Conservation (phyloP, 2,797 vertebrate genomes). For the Uromys caudimaculatus region DNA sequence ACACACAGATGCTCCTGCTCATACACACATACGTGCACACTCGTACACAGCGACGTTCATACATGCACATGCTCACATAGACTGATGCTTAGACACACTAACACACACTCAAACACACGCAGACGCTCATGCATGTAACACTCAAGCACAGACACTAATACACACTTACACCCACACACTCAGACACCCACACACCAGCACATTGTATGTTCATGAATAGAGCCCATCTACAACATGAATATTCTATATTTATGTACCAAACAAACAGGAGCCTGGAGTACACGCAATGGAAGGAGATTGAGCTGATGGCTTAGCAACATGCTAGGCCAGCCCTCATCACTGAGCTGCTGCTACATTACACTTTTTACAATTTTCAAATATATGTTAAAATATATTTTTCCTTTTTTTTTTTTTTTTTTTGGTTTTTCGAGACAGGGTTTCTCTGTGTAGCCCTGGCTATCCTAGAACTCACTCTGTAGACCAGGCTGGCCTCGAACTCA, state of each 20-base stretch:
- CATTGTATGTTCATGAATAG: conserved; percentile 29
- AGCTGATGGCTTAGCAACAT: background rate
- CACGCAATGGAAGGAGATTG: background rate
- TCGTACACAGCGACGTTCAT: background rate
- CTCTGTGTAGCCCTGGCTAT: no score
- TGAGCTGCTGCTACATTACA: background rate
- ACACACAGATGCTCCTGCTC: no score
- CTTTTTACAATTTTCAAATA: background rate
- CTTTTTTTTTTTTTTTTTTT: no score
- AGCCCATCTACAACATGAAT: background rate
- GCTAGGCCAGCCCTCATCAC: background rate
- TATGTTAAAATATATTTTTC: no score
- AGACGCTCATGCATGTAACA: background rate
- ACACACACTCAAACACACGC: background rate
- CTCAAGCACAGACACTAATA: background rate
- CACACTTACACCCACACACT: background rate
- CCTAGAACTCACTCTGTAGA: no score
- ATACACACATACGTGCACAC: background rate
- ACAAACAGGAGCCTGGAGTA: background rate
- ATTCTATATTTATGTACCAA: conserved; percentile 7
- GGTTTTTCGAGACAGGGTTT: no score
- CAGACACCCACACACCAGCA: background rate
- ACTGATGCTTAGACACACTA: background rate
- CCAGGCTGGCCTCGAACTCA: no score
- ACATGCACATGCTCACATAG: background rate